Evolutionary conservation across 2,888 invertebrate species (phyloP), one percentile per base, ranked within the genome.

Genomic region (Catocala nupta): DNA sequence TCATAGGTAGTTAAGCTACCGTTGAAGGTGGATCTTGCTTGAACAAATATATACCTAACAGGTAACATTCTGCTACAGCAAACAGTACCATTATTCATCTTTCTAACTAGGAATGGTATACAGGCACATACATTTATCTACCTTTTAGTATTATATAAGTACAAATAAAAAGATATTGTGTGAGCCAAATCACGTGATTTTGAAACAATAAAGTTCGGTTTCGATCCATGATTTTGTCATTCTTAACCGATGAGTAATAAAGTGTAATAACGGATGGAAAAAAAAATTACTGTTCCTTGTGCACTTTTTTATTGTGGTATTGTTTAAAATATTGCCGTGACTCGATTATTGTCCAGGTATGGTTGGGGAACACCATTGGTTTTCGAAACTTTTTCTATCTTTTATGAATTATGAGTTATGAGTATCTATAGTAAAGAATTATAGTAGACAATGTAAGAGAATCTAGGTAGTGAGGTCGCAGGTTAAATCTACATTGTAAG

Each of bases 181-280:
- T 5, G 45, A 5, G 6, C 13, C 33, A 6, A 44, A 64, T 61
- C 62, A 59, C 61, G 65, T 68, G 65, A 70, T 62, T 59, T 47
- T 47, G 44, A 47, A 44, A 54, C 25, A 55, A 62, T 47, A 33
- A 25, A 33, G 39, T 45, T 55, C 39, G 36, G 11, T 45, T 58
- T 56, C 47, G 52, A 71, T 64, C 72, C 63, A 74, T 77, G 74
- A 73, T 75, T 77, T 72, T 63, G 54, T 68, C 75, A 78, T 81
- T 80, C 68, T 69, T 76, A 60, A 51, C 66, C 60, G 70, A 78
- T 85, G 84, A 86, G 75, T 85, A 82, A 16, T 16, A 16, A 16
- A n/a, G n/a, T n/a, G 16, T 16, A 16, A 85, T 76, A 57, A 62
- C 68, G 65, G 68, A 60, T 51, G 58, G 61, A 68, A 70, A 70